phyloP scores from a whole-genome alignment of 2,797 vertebrate genomes.

The Orientallactaga sibirica region DNA sequence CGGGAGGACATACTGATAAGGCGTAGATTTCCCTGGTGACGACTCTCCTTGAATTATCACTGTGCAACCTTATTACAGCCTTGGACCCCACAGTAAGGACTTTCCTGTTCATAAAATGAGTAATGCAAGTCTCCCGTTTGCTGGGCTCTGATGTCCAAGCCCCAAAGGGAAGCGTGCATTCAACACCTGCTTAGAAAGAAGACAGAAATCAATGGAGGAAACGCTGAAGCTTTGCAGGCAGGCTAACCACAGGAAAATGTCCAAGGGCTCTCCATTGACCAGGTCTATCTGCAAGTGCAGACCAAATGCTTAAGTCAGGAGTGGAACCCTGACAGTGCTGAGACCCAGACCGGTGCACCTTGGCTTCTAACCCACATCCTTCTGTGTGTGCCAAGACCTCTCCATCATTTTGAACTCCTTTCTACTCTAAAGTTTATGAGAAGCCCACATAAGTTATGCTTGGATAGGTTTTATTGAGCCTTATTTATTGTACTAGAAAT shows the following conservation, averaged over 20 bases:
- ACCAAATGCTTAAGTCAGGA: neutral
- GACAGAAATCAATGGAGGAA: neutral
- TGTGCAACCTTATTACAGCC: neutral
- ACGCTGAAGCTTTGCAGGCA: neutral
- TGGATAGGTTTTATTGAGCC: neutral
- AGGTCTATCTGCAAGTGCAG: neutral
- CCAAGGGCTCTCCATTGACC: neutral
- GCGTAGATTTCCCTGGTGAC: neutral
- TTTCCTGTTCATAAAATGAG: neutral
- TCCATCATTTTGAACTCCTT: neutral
- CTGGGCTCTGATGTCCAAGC: neutral
- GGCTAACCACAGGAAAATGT: neutral
- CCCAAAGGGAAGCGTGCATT: neutral
- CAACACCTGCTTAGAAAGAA: neutral
- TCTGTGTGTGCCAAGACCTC: neutral
- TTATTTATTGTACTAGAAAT: neutral
- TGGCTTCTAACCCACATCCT: neutral
- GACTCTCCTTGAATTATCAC: neutral
- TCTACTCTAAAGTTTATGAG: neutral
- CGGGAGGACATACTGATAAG: neutral
- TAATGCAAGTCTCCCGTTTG: neutral
- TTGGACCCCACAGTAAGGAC: neutral
- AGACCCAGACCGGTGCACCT: fast-evolving
- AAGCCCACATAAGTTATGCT: neutral
- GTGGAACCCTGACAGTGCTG: fast-evolving